These are phyloP conservation scores for Hyaena hyaena DNA, from an alignment of 2,113 vertebrate genomes.

Conservation along the genomic window DNA sequence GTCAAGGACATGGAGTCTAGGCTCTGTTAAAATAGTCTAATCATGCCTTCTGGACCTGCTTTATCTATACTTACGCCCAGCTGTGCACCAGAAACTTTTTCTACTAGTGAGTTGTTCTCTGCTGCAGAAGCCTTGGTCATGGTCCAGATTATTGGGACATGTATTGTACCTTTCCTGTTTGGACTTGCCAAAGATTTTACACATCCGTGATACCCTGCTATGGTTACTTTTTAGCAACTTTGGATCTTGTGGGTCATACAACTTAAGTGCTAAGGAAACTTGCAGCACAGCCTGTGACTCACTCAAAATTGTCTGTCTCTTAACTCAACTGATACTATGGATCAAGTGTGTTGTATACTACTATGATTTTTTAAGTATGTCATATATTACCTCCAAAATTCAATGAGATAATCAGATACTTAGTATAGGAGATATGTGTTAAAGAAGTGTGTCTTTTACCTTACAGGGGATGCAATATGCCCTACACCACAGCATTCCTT, in stretches of 20 bases:
- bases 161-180: not conserved
- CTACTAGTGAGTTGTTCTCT: not conserved
- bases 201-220: not conserved
- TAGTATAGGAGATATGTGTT: not conserved
- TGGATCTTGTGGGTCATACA: not conserved
- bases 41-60: not conserved
- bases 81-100: not conserved
- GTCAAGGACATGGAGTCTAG: not conserved
- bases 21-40: not conserved
- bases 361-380: conserved; percentile 21
- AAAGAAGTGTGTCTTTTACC: not conserved
- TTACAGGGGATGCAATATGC: not conserved
- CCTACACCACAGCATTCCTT: not conserved
- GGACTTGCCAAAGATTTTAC: not conserved
- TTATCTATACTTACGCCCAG: not conserved
- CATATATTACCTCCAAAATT: not conserved
- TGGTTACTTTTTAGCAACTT: not conserved
- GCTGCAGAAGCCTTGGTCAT: not conserved
- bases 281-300: not conserved
- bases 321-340: not conserved
- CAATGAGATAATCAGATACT: not conserved
- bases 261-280: not conserved
- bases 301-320: not conserved
- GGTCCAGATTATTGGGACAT: not conserved
- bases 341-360: not conserved